phyloP scores from a whole-genome alignment of 2,113 vertebrate genomes.

The Anthoscopus minutus region DNA sequence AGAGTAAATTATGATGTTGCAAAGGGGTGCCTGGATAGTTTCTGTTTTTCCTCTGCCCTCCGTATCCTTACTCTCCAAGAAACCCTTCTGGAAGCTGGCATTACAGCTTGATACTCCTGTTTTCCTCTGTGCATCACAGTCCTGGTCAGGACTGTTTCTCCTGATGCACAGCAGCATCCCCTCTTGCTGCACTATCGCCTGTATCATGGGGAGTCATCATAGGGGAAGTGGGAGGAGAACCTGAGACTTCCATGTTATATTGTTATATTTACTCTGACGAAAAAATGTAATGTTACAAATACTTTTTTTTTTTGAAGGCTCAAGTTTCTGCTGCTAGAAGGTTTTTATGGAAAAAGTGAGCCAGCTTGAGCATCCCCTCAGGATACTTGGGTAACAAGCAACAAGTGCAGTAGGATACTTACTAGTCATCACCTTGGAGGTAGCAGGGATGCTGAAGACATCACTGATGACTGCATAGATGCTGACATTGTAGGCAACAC shows the following conservation, averaged over 20 bases:
- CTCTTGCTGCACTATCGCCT: fast-evolving
- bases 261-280: not conserved
- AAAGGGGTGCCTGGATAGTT: not conserved
- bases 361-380: not conserved
- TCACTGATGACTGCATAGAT: conserved; percentile 87
- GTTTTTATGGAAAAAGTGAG: not conserved
- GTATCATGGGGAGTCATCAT: fast-evolving
- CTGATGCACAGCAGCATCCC: not conserved
- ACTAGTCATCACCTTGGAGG: conserved; percentile 87
- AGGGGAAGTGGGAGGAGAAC: not conserved
- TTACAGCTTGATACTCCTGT: not conserved
- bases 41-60: not conserved
- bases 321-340: not conserved
- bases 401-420: conserved; percentile 66
- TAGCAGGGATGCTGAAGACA: conserved; percentile 81
- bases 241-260: not conserved
- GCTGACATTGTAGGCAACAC: conserved; percentile 90
- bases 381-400: fast-evolving
- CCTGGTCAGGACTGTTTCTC: not conserved
- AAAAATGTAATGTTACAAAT: not conserved
- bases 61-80: not conserved
- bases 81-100: not conserved
- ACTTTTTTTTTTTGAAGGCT: not conserved
- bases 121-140: not conserved
- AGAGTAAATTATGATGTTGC: not conserved